These are phyloP conservation scores for Meandrusa payeni DNA, from an alignment of 2,888 invertebrate species.

Conservation along the genomic window DNA sequence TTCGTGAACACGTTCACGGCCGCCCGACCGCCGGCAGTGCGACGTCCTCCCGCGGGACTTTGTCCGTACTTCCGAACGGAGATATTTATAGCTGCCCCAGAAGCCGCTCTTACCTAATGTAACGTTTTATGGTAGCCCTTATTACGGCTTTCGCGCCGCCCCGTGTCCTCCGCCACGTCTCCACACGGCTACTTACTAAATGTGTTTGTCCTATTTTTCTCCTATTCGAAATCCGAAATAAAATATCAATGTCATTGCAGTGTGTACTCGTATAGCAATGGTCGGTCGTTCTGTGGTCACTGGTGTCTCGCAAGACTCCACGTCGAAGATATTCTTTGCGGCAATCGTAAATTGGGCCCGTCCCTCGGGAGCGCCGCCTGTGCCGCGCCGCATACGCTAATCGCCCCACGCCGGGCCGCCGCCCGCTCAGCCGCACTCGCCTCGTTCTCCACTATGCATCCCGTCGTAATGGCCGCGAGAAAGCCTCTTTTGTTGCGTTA, in stretches of 20 bases:
- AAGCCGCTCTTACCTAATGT: conserved; percentile 80
- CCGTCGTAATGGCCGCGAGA: conserved; percentile 74
- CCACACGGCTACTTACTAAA: conserved; percentile 42
- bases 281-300: conserved; percentile 49
- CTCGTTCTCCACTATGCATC: conserved; percentile 53
- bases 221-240: conserved; percentile 14
- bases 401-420: conserved; percentile 48
- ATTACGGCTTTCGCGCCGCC: conserved; percentile 69
- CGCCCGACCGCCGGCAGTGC: conserved; percentile 58
- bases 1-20: conserved; percentile 73
- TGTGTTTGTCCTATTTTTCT: conserved; percentile 46
- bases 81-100: conserved; percentile 80
- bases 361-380: conserved; percentile 46
- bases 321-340: conserved; percentile 73
- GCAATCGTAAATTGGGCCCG: conserved; percentile 67
- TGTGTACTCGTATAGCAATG: conserved; percentile 1
- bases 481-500: conserved; percentile 77
- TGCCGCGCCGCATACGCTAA: conserved; percentile 63
- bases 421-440: conserved; percentile 46
- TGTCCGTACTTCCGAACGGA: conserved; percentile 77
- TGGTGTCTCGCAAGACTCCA: conserved; percentile 61
- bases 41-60: conserved; percentile 75
- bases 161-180: conserved; percentile 51
- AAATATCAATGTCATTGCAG: conserved; percentile 9
- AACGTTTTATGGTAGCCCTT: conserved; percentile 79